Percentiles rank a stretch among this genome's conserved stretches.
Evolutionary conservation across 2,888 invertebrate species (phyloP).

Genomic region (Pyralis farinalis): DNA sequence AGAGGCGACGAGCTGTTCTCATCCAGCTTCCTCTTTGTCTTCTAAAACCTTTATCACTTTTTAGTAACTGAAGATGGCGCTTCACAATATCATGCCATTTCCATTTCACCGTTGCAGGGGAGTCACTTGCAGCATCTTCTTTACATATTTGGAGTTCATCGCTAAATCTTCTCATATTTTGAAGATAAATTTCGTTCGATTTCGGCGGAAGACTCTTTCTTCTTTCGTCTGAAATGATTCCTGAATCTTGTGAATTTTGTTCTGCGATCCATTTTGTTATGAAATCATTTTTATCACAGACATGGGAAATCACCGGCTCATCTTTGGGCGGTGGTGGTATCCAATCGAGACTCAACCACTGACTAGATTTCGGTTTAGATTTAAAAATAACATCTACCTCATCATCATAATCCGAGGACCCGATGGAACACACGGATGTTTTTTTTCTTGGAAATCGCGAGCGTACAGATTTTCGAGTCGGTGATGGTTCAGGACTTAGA

Average conservation of each 20-base stretch:
- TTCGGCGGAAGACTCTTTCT: slow-evolving; percentile 75
- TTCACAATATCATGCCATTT: slow-evolving; percentile 78
- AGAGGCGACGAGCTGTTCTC: slow-evolving; percentile 66
- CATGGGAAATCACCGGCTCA: slow-evolving; percentile 73
- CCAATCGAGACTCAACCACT: slow-evolving; percentile 79
- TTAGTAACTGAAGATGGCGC: slow-evolving; percentile 69
- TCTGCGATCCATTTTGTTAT: slow-evolving; percentile 78
- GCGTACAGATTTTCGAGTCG: slow-evolving; percentile 56
- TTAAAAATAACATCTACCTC: slow-evolving; percentile 79
- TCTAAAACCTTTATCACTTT: slow-evolving; percentile 71
- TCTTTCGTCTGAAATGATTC: slow-evolving; percentile 68
- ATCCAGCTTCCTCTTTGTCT: slow-evolving; percentile 74
- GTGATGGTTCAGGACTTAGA: slow-evolving; percentile 50
- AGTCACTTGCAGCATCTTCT: slow-evolving; percentile 76
- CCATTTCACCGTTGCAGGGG: slow-evolving; percentile 73
- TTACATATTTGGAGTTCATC: slow-evolving; percentile 75
- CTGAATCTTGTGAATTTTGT: slow-evolving; percentile 68
- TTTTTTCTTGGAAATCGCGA: slow-evolving; percentile 74
- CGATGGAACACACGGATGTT: slow-evolving; percentile 76
- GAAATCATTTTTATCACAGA: slow-evolving; percentile 79
- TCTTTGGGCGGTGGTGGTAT: slow-evolving; percentile 75
- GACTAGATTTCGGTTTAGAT: slow-evolving; percentile 81
- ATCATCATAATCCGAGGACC: slow-evolving; percentile 76
- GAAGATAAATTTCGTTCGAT: slow-evolving; percentile 73
- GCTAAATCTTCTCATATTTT: slow-evolving; percentile 75